Evolutionary conservation across 2,113 vertebrate genomes (phyloP), one percentile per base, ranked within the genome.

Genomic region (Protomyctophum bolini): DNA sequence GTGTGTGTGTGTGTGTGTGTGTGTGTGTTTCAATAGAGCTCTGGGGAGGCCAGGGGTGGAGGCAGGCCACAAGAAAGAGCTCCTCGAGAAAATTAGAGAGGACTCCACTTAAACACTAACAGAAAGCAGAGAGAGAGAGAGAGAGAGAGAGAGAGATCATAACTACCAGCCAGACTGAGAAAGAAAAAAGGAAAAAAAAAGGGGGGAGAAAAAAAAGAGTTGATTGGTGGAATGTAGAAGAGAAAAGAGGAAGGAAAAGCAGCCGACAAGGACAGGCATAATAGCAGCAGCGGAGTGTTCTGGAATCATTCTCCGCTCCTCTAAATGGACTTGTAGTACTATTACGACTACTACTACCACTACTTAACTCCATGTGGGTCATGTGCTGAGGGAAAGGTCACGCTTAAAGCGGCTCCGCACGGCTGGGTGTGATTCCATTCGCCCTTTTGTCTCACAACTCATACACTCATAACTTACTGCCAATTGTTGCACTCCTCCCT

Each of bases 61-160:
- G 85, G 88, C 86, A 86, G 82, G 85, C 91, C 93, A 93, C 93
- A 93, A 93, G 88, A 93, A 92, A 94, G 91, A 86, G 81, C 82
- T 82, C 75, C 81, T 77, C 70, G 70, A 83, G 91, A 91, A 93
- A 93, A 93, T 93, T 91, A 93, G 88, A 92, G 90, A 92, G 93
- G 79, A 88, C 91, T 91, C 76, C 82, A 90, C 78, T 91, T 91
- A 89, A 92, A 92, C 70, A 84, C 86, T 90, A 90, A 89, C 88
- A 91, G 87, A 86, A 88, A 86, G 84, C 87, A 89, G 75, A 29
- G 57, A 14, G 58, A 62, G 48, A 45, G 49, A 61, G 14, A 70
- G 15, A 64, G 45, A 58, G 21, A 59, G 29, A 80, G 67, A 82
- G 73, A 79, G 72, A 70, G 81, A 86, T 89, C 85, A 71, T 86